Percentiles rank a stretch among this genome's conserved stretches.
Evolutionary conservation across 2,888 invertebrate genomes (phyloP).

Genomic region (Thecophora atra): DNA sequence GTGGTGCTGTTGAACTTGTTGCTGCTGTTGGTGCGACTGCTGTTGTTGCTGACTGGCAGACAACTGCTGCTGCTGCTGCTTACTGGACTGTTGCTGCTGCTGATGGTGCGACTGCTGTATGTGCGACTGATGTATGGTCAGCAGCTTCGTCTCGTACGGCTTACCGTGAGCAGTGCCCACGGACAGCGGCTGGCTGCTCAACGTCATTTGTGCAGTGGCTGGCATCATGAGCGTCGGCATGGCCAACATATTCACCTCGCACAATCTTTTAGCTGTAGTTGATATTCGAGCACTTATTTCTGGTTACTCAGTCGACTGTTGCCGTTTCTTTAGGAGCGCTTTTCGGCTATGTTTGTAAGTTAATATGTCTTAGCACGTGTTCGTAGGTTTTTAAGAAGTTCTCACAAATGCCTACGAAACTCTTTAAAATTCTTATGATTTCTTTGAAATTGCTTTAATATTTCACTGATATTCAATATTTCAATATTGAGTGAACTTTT

Average conservation of each 20-base stretch:
- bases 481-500: no score
- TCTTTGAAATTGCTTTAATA: constrained; percentile 30
- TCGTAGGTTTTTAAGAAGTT: constrained; percentile 40
- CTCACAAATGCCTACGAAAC: no score
- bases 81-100: constrained; percentile 48
- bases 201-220: constrained; percentile 67
- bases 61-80: constrained; percentile 59
- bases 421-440: no score
- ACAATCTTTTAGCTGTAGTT: constrained; percentile 14
- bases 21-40: constrained; percentile 55
- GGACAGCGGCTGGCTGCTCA: constrained; percentile 65
- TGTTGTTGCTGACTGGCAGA: constrained; percentile 57
- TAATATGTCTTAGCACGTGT: constrained; percentile 17
- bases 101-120: constrained; percentile 57
- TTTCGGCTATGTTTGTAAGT: constrained; percentile 41
- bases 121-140: constrained; percentile 67
- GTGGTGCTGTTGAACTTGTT: constrained; percentile 55
- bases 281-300: not conserved
- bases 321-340: constrained; percentile 40
- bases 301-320: not conserved
- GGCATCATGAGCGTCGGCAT: constrained; percentile 68
- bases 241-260: constrained; percentile 63
- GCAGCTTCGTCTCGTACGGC: constrained; percentile 66
- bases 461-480: constrained; percentile 29
- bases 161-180: constrained; percentile 63